A percentile compares a stretch with the other conserved stretches of the same genome.
These are phyloP conservation scores for Drosophila mulleri DNA, from an alignment of 2,888 invertebrate species.

Conservation along the genomic window DNA sequence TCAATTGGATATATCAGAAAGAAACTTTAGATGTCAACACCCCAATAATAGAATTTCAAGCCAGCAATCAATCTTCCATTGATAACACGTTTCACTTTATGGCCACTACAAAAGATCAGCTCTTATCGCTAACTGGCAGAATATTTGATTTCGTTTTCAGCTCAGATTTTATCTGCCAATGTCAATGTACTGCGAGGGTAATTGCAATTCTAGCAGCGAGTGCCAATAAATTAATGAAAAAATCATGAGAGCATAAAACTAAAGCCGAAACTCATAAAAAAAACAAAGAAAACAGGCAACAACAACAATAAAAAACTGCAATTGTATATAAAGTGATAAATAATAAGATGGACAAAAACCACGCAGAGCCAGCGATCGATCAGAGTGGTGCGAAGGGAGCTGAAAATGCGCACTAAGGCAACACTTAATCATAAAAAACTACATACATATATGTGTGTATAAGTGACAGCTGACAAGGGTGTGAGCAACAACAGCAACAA, in stretches of 20 bases:
- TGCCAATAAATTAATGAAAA: constrained; percentile 73
- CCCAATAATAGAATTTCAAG: not conserved
- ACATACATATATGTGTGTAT: constrained; percentile 28
- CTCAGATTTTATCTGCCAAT: constrained; percentile 22
- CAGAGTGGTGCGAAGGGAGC: constrained; percentile 46
- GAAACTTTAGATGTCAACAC: not conserved
- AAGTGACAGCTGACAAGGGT: constrained; percentile 80
- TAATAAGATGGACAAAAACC: constrained; percentile 61
- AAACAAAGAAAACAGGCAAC: constrained; percentile 14
- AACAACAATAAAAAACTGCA: constrained; percentile 41
- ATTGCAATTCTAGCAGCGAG: constrained; percentile 42
- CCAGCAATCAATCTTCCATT: constrained; percentile 8
- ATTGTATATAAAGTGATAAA: constrained; percentile 77
- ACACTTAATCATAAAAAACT: constrained; percentile 64
- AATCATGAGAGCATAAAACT: constrained; percentile 72
- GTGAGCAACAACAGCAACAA: constrained; percentile 63
- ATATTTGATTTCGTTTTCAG: constrained; percentile 42
- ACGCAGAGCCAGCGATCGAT: constrained; percentile 47
- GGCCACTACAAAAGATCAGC: not conserved
- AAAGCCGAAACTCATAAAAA: constrained; percentile 54
- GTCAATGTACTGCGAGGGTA: constrained; percentile 53
- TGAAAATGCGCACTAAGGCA: constrained; percentile 40
- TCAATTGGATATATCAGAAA: not conserved
- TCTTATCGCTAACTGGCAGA: constrained; percentile 27
- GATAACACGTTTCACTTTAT: constrained; percentile 9